Conservation (phyloP, 2,888 invertebrate genomes). For the Acrobasis consociella region DNA sequence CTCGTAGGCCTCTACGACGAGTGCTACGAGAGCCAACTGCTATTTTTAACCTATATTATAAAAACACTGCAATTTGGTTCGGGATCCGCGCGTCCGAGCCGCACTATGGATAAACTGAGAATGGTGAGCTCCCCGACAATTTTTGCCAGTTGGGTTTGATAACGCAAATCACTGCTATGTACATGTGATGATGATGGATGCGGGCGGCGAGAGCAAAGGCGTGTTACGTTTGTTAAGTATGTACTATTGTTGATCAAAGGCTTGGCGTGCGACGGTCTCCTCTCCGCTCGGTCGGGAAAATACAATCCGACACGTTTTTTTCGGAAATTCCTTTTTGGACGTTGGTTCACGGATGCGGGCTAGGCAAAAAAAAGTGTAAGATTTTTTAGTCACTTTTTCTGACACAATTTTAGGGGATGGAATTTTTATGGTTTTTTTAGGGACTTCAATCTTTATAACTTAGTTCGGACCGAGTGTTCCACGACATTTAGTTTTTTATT, state of each 20-base stretch:
- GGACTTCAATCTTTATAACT: too few relatives aligned
- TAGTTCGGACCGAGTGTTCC: too few relatives aligned
- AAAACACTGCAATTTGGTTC: constrained; percentile 42
- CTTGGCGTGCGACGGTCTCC: too few relatives aligned
- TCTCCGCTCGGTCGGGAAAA: too few relatives aligned
- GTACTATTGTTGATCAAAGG: background rate
- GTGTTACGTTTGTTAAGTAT: background rate
- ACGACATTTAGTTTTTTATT: too few relatives aligned
- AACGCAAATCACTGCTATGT: constrained; percentile 55
- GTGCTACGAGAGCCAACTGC: constrained; percentile 55
- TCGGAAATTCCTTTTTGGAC: too few relatives aligned
- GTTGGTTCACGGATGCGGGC: too few relatives aligned
- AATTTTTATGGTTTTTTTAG: too few relatives aligned
- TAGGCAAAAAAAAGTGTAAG: too few relatives aligned
- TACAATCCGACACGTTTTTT: too few relatives aligned
- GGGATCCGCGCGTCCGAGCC: constrained; percentile 52
- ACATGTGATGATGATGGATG: constrained; percentile 35
- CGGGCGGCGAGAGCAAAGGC: constrained; percentile 5
- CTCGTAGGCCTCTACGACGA: constrained; percentile 63
- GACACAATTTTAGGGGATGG: too few relatives aligned
- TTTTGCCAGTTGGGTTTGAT: constrained; percentile 52
- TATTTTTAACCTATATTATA: constrained; percentile 51
- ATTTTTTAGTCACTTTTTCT: too few relatives aligned
- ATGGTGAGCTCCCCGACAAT: constrained; percentile 53
- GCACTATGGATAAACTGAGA: constrained; percentile 57